A percentile compares a stretch with the other conserved stretches of the same genome.
Evolutionary conservation across 1,140 invertebrate genomes (phyloP).

Genomic region (Aporrectodea caliginosa): DNA sequence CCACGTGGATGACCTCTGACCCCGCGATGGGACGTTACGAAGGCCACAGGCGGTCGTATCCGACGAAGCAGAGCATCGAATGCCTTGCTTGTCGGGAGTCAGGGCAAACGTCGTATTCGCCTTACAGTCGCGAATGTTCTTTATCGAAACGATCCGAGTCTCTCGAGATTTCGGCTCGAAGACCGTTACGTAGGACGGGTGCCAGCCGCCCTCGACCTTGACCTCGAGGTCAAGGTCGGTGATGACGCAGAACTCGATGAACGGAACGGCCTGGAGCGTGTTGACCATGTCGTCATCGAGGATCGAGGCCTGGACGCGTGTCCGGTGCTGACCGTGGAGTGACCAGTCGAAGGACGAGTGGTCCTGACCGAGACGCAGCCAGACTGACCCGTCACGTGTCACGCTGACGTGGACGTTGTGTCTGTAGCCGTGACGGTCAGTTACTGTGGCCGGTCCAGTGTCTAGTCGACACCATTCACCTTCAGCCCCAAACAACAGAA

Average conservation of each 20-base stretch:
- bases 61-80: constrained; percentile 25
- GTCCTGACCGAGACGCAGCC: constrained; percentile 27
- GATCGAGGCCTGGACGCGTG: constrained; percentile 6
- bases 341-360: constrained; percentile 27
- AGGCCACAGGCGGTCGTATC: constrained; percentile 15
- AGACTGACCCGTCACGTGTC: constrained; percentile 26
- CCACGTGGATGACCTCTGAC: neutral
- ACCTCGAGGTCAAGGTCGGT: constrained; percentile 27
- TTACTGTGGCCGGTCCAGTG: constrained; percentile 26
- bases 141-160: constrained; percentile 4
- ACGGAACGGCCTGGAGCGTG: constrained; percentile 18
- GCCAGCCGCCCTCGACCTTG: constrained; percentile 23
- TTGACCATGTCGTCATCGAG: constrained; percentile 16
- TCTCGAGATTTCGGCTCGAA: constrained; percentile 20
- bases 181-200: constrained; percentile 28
- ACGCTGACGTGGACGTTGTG: constrained; percentile 29
- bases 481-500: neutral
- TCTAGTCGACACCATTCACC: constrained; percentile 31
- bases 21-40: constrained; percentile 6
- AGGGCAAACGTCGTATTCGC: constrained; percentile 18
- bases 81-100: constrained; percentile 22
- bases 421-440: constrained; percentile 11
- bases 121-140: constrained; percentile 16
- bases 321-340: neutral
- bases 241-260: constrained; percentile 32